Evolutionary conservation across 37 sponge, comb jelly and placozoan species (phyloP), one percentile per base, ranked within the genome.

Genomic region (Axinella damicornis): DNA sequence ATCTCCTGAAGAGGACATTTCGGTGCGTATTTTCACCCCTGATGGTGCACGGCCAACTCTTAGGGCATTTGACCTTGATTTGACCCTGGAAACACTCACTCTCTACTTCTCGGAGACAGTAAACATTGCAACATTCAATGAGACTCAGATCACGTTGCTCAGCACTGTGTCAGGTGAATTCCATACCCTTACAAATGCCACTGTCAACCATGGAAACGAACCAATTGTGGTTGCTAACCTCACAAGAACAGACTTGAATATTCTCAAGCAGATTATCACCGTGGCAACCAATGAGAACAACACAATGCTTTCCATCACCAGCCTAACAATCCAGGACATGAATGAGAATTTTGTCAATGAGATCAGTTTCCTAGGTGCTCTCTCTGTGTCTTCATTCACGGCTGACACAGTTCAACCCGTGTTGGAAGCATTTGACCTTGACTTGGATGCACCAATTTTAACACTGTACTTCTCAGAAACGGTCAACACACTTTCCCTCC

Each of bases 381-480:
- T 80, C 22, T 36, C 53, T 53, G 95, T 87, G 2, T 32, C 86
- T 25, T 24, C 6, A 15, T 97, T 85, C 66, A 78, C 57, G 0
- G 39, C 40, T 73, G 97, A 97, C 58, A 57, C 16, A 1, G 27
- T 87, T 52, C 46, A 53, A 35, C 97, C 97, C 32, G 79, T 73
- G 25, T 77, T 97, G 18, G 88, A 88, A 61, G 5, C 24, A 5
- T 97, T 94, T 65, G 81, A 89, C 34, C 22, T 97, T 18, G 93
- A 97, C 57, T 76, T 91, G 85, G 92, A 97, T 79, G 69, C 84
- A 0, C 61, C 87, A 1, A 87, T 77, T 35, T 55, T 97, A 38
- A 89, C 85, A n/a, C 81, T 97, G 18, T 87, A 58, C 65, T 97
- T 97, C 90, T 89, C 90, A 70, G 97, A 97, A 74, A 97, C 97